Conservation (phyloP, 2,113 vertebrate genomes). For the Cyanistes caeruleus region DNA sequence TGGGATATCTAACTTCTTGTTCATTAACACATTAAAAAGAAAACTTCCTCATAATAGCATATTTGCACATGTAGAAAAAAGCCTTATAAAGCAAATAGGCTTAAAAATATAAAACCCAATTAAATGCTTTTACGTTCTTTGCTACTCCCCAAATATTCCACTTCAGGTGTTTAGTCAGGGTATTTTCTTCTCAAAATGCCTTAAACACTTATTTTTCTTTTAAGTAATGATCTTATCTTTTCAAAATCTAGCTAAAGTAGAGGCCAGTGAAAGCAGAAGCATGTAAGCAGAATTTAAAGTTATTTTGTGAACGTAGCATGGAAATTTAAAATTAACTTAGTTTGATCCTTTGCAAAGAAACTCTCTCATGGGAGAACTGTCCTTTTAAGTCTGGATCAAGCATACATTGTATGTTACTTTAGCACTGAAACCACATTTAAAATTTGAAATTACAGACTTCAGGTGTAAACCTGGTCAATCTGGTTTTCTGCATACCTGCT, state of each 20-base stretch:
- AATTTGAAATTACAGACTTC: neutral
- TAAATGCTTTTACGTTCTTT: neutral
- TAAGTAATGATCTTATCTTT: neutral
- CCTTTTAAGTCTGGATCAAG: neutral
- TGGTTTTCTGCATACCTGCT: neutral
- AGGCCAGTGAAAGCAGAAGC: neutral
- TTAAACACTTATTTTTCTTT: neutral
- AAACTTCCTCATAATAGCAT: neutral
- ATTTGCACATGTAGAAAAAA: neutral
- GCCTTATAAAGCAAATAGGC: neutral
- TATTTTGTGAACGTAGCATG: neutral
- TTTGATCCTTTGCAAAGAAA: neutral
- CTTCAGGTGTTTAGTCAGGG: neutral
- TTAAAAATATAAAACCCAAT: neutral
- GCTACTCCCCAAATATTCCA: neutral
- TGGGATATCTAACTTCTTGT: neutral
- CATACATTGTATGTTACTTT: neutral
- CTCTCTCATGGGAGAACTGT: neutral
- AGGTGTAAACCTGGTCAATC: neutral
- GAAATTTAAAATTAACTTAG: neutral
- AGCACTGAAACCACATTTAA: neutral
- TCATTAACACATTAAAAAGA: neutral
- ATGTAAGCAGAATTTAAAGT: neutral
- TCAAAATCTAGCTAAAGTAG: neutral
- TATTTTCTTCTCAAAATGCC: neutral